Percentiles rank a stretch among this genome's conserved stretches.
These are phyloP conservation scores for Saguinus imperator DNA, from an alignment of 2,113 vertebrate genomes.

Conservation along the genomic window DNA sequence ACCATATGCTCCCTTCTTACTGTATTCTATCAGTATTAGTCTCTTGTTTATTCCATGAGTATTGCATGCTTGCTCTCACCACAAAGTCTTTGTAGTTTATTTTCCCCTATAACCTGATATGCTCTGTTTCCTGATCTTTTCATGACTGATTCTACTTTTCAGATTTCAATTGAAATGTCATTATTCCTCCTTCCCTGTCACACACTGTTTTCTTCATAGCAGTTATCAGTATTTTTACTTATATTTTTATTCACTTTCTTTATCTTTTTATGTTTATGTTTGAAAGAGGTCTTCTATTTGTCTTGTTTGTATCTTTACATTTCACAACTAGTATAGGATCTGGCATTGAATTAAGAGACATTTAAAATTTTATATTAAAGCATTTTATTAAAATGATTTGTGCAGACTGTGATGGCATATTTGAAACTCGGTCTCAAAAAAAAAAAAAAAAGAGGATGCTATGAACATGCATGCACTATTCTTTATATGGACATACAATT, in stretches of 20 bases:
- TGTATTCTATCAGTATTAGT: not conserved
- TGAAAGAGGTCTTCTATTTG: not conserved
- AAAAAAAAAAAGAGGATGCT: not conserved
- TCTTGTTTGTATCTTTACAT: not conserved
- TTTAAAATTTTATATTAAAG: not conserved
- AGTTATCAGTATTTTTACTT: not conserved
- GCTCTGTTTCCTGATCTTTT: not conserved
- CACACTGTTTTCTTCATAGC: not conserved
- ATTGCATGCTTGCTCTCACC: not conserved
- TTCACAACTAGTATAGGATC: not conserved
- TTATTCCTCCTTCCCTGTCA: not conserved
- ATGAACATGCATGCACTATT: not conserved
- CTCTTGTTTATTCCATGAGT: not conserved
- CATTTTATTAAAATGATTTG: not conserved
- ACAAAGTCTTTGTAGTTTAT: not conserved
- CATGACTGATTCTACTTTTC: not conserved
- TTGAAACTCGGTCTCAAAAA: not conserved
- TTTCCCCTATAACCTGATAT: not conserved
- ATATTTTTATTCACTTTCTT: not conserved
- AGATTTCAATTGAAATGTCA: not conserved
- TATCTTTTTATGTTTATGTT: not conserved
- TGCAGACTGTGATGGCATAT: not conserved
- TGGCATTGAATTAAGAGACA: not conserved
- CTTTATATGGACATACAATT: not conserved
- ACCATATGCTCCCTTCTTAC: not conserved